phyloP scores from a whole-genome alignment of 2,888 invertebrate species.

The Cynaeus angustus region DNA sequence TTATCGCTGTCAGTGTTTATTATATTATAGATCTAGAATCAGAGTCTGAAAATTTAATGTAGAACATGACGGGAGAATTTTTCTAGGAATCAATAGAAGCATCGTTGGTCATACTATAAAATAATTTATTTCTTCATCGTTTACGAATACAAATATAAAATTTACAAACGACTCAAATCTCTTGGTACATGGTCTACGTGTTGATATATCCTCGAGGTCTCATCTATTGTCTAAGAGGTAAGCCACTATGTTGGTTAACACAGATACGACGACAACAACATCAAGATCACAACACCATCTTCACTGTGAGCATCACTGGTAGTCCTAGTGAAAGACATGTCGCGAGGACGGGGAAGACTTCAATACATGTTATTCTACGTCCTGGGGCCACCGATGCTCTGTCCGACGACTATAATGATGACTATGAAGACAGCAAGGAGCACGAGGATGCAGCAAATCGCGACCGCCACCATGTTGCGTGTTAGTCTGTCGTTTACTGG shows the following conservation, averaged over 20 bases:
- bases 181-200: conserved; percentile 51
- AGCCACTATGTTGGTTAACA: conserved; percentile 63
- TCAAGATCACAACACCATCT: conserved; percentile 51
- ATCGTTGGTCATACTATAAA: conserved; percentile 56
- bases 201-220: conserved; percentile 44
- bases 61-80: conserved; percentile 7
- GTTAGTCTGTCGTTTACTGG: conserved; percentile 60
- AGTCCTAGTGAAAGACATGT: conserved; percentile 45
- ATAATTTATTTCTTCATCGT: conserved; percentile 59
- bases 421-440: conserved; percentile 87
- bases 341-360: conserved; percentile 49
- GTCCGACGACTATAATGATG: conserved; percentile 87
- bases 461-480: conserved; percentile 83
- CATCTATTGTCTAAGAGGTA: conserved; percentile 55
- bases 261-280: conserved; percentile 53
- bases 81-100: conserved; percentile 9
- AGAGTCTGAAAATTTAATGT: conserved; percentile 14
- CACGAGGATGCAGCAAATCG: conserved; percentile 88
- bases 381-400: conserved; percentile 77
- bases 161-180: conserved; percentile 63
- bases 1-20: conserved; percentile 14
- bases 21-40: conserved; percentile 15
- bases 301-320: conserved; percentile 34
- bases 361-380: conserved; percentile 65
- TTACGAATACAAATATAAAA: conserved; percentile 66